Conservation (phyloP, 2,888 invertebrate genomes). For the Caenorhabditis sp. region DNA sequence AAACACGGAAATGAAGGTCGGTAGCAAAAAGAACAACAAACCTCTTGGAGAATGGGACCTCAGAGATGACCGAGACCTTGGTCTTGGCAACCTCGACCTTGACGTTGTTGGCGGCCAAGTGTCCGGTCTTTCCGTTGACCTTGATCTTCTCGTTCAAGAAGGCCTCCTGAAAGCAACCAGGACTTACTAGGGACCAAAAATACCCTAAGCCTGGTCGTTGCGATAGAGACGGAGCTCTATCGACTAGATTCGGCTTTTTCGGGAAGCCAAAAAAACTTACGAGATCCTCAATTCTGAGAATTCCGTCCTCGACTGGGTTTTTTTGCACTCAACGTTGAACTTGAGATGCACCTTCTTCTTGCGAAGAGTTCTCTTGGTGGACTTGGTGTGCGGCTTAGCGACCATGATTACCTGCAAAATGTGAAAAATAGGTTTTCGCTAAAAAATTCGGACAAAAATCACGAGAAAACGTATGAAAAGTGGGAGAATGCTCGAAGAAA, state of each 20-base stretch:
- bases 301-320: conserved; percentile 98
- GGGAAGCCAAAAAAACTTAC: conserved; percentile 83
- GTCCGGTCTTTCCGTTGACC: conserved; percentile 95
- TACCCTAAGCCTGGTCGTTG: conserved; percentile 70
- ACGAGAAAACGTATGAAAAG: too few relatives aligned
- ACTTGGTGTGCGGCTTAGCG: conserved; percentile 58
- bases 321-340: conserved; percentile 97
- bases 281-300: conserved; percentile 96
- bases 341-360: conserved; percentile 94
- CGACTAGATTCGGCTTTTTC: conserved; percentile 34
- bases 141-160: conserved; percentile 84
- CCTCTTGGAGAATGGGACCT: conserved; percentile 87
- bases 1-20: not conserved
- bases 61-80: conserved; percentile 91
- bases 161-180: conserved; percentile 80
- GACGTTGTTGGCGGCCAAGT: conserved; percentile 93
- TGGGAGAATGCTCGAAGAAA: too few relatives aligned
- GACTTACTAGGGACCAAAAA: conserved; percentile 73
- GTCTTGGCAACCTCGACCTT: conserved; percentile 93
- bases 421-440: not conserved
- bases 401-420: conserved; percentile 59
- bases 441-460: conserved; percentile 1
- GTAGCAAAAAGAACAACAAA: conserved; percentile 74
- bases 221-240: conserved; percentile 81
- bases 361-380: conserved; percentile 81